Evolutionary conservation across 2,888 invertebrate genomes (phyloP), one percentile per base, ranked within the genome.

Genomic region (Ligdia adustata): DNA sequence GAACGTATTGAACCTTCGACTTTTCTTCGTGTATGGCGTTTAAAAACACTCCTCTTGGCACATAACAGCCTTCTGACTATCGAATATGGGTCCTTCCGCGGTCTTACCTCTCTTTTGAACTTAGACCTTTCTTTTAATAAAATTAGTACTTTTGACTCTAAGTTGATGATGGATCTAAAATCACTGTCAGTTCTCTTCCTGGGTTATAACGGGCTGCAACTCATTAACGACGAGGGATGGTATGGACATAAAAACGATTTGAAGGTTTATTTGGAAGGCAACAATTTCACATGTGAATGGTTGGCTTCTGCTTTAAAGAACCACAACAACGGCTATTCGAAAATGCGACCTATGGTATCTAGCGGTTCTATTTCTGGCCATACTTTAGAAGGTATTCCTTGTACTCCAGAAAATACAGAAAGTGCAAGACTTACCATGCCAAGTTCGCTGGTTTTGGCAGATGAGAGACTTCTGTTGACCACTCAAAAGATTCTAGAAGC

Each of bases 401-500:
- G 89, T 46, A 39, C 52, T 1, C 48, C 66, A 1, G 57, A 54
- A 0, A 52, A 57, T 1, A 60, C 55, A n/a, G 61, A 62, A 15
- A n/a, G 12, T 2, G 50, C 27, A 0, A 47, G 5, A 0, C 14
- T 50, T 5, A 14, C 11, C 9, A 7, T 24, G 0, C 38, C 31
- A 9, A 12, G 6, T 4, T 7, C 34, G 1, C 18, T 60, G 4
- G 54, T 61, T 1, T 49, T 68, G 52, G 61, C 64, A 0, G 86
- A 88, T 47, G 86, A 88, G 15, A 72, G 86, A 4, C 68, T 90
- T 4, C 54, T 90, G 5, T 59, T 78, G 1, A 75, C 72, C 0
- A 79, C 55, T 38, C 80, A 85, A 48, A 86, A 84, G 52, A 87
- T 90, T 33, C 49, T 89, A 9, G 80, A 81, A 51, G 85, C 81